phyloP scores from a whole-genome alignment of 2,113 vertebrate species.

The Lamprologus lemairii region DNA sequence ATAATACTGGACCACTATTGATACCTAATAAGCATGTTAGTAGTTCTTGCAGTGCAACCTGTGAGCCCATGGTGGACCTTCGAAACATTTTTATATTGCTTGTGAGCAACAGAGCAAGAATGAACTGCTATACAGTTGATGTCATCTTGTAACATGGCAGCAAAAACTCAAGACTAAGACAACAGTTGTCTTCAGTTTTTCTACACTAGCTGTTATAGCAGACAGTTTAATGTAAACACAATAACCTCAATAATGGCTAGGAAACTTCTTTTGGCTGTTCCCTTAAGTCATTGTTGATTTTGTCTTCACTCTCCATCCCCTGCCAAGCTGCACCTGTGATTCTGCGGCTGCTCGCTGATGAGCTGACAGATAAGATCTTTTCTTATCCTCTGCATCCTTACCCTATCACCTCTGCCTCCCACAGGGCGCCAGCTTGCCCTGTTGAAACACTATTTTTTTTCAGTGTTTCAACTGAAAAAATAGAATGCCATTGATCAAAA shows the following conservation, averaged over 20 bases:
- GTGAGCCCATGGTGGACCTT: neutral
- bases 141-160: neutral
- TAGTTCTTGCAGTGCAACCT: neutral
- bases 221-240: neutral
- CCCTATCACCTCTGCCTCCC: too few relatives aligned
- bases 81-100: neutral
- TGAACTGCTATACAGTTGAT: neutral
- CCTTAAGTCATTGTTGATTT: neutral
- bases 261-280: neutral
- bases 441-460: too few relatives aligned
- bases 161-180: neutral
- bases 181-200: neutral
- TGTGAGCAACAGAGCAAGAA: neutral
- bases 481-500: too few relatives aligned
- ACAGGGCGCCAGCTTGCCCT: fast-evolving
- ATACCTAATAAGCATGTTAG: neutral
- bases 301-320: too few relatives aligned
- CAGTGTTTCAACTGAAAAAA: too few relatives aligned
- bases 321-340: too few relatives aligned
- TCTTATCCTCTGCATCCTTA: too few relatives aligned
- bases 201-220: neutral
- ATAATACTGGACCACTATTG: neutral
- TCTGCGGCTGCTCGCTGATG: too few relatives aligned
- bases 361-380: too few relatives aligned
- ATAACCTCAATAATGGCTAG: neutral